Percentiles rank a stretch among this genome's conserved stretches.
These are phyloP conservation scores for Morpho deidamia DNA, from an alignment of 2,888 invertebrate genomes.

Conservation along the genomic window DNA sequence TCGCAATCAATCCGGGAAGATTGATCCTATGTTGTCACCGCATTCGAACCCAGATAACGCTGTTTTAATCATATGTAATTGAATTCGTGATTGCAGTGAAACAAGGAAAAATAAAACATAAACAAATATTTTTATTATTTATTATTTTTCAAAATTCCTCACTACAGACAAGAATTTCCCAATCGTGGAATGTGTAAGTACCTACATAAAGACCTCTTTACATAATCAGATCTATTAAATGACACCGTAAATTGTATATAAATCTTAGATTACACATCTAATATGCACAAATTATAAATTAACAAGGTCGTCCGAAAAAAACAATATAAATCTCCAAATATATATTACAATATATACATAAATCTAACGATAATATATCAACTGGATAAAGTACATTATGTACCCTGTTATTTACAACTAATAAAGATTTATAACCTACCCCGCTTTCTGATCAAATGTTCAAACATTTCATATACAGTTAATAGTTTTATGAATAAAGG, in stretches of 20 bases:
- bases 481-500: no score
- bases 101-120: constrained; percentile 16
- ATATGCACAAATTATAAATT: constrained; percentile 15
- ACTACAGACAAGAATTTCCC: constrained; percentile 50
- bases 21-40: no score
- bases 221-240: constrained; percentile 10
- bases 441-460: constrained; percentile 6
- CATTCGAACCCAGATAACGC: no score
- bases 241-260: constrained; percentile 19
- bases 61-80: no score
- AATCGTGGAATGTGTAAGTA: constrained; percentile 58
- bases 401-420: constrained; percentile 50
- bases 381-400: constrained; percentile 45
- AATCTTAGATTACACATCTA: constrained; percentile 32
- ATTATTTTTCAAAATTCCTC: constrained; percentile 45
- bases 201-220: constrained; percentile 26
- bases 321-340: constrained; percentile 36
- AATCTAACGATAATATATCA: constrained; percentile 49
- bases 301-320: constrained; percentile 26
- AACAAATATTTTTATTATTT: constrained; percentile 31
- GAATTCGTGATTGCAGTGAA: no score
- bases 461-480: neutral
- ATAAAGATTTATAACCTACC: constrained; percentile 16
- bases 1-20: no score
- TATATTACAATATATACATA: constrained; percentile 62